Evolutionary conservation across 2,113 vertebrate genomes (phyloP).

Genomic region (Etia nguti): DNA sequence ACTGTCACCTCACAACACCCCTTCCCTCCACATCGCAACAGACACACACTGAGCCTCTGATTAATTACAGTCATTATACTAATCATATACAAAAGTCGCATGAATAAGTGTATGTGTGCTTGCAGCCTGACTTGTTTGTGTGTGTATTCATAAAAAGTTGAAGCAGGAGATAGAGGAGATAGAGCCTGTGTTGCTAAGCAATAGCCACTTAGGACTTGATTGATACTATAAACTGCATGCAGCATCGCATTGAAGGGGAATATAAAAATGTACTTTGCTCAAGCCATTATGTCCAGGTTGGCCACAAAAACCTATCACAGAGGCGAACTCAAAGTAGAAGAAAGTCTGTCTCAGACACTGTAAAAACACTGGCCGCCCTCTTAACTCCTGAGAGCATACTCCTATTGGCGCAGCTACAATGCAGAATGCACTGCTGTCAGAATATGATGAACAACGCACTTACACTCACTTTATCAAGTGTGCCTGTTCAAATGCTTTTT

Average conservation of each 20-base stretch:
- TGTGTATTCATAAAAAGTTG: constrained; percentile 10
- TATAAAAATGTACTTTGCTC: constrained; percentile 16
- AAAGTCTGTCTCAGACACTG: not conserved
- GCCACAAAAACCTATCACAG: not conserved
- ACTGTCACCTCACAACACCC: not conserved
- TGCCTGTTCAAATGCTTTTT: not conserved
- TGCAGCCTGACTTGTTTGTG: constrained; percentile 1
- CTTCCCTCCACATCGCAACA: not conserved
- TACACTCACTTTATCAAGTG: not conserved
- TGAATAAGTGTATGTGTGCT: not conserved
- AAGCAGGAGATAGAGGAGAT: not conserved
- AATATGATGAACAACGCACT: not conserved
- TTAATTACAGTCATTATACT: constrained; percentile 56
- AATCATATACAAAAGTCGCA: constrained; percentile 42
- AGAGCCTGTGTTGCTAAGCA: constrained; percentile 58
- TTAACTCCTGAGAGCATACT: not conserved
- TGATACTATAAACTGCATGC: constrained; percentile 34
- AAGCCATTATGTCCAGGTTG: not conserved
- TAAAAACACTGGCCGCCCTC: not conserved
- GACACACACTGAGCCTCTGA: constrained; percentile 37
- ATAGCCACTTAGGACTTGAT: constrained; percentile 41
- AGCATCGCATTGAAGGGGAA: not conserved
- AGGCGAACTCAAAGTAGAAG: not conserved
- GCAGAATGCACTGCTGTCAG: not conserved
- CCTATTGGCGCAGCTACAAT: not conserved